Percentiles rank a stretch among this genome's conserved stretches.
These are phyloP conservation scores for Pluvianellus socialis DNA, from an alignment of 2,113 vertebrate species.

Conservation along the genomic window DNA sequence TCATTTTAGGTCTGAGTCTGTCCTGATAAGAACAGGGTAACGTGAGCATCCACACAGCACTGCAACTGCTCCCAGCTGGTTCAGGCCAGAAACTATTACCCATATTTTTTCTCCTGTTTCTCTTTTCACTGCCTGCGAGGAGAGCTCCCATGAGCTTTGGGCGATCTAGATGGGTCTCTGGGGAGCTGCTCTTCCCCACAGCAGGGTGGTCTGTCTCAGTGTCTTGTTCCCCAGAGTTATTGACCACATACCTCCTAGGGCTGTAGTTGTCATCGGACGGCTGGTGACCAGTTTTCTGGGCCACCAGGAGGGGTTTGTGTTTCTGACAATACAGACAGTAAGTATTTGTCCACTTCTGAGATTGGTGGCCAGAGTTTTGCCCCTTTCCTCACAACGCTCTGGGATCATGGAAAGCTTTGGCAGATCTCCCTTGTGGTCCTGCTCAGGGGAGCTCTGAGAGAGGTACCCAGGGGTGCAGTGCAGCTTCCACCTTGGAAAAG, in stretches of 20 bases:
- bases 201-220: neutral
- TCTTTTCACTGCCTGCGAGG: neutral
- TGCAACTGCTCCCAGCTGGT: neutral
- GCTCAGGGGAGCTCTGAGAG: neutral
- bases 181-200: neutral
- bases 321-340: neutral
- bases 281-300: neutral
- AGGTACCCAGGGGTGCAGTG: neutral
- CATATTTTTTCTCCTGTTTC: rapidly evolving
- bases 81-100: neutral
- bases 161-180: rapidly evolving
- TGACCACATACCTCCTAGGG: neutral
- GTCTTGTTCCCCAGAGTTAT: neutral
- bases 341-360: neutral
- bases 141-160: neutral
- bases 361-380: neutral
- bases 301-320: neutral
- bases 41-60: neutral
- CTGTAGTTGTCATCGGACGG: rapidly evolving
- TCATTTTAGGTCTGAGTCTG: neutral
- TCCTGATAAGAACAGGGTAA: neutral
- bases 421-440: neutral
- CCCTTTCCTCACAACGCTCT: neutral
- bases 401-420: neutral
- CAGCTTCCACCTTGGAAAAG: neutral